Evolutionary conservation across 2,113 vertebrate genomes (phyloP).

Genomic region (Triplophysa tibetana): DNA sequence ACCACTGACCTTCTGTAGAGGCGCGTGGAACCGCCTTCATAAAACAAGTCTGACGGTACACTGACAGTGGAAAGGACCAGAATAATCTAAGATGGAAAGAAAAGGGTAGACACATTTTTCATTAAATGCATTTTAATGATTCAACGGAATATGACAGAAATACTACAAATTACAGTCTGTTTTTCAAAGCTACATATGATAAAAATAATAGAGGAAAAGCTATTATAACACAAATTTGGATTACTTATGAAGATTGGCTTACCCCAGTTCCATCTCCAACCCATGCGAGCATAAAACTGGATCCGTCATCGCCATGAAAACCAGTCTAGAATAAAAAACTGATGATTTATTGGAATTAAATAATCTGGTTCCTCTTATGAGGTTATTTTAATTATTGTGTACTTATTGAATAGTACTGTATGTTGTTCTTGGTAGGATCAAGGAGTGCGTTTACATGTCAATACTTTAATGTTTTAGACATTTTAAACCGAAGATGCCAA

Average conservation of each 20-base stretch:
- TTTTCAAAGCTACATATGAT: background rate
- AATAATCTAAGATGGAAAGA: conserved; percentile 66
- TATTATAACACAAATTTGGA: background rate
- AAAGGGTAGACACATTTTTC: background rate
- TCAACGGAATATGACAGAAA: background rate
- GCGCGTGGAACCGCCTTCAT: conserved; percentile 69
- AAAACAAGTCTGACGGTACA: conserved; percentile 63
- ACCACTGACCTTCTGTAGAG: conserved; percentile 76
- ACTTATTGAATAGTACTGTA: too few relatives aligned
- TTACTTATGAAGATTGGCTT: conserved; percentile 46
- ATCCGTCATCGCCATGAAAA: conserved; percentile 78
- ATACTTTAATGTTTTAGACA: too few relatives aligned
- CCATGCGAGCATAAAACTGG: conserved; percentile 76
- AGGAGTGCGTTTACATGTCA: too few relatives aligned
- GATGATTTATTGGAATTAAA: background rate
- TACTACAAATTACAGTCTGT: background rate
- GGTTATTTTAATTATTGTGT: too few relatives aligned
- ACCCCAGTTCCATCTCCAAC: conserved; percentile 78
- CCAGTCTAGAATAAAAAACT: conserved; percentile 64
- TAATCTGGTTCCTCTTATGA: background rate
- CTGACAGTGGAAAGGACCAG: conserved; percentile 77
- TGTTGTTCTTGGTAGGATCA: too few relatives aligned
- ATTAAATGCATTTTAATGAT: background rate
- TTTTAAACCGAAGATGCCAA: too few relatives aligned
- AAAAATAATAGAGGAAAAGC: background rate